Base-by-base conservation (phyloP, 2,888 invertebrate genomes). In the Harmothoe impar region DNA sequence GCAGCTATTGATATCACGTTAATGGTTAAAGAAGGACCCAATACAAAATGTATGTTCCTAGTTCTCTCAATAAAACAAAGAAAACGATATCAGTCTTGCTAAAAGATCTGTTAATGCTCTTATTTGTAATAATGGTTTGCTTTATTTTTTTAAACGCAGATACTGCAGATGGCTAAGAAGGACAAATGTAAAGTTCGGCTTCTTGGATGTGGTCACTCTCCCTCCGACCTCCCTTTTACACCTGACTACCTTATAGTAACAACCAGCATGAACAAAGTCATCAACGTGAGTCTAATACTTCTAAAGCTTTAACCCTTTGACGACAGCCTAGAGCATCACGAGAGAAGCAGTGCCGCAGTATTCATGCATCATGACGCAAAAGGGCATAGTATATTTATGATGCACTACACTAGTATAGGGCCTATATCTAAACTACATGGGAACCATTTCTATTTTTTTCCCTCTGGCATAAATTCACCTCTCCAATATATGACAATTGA, bases 201-300 rank as follows among this genome's bases (percentile, higher is more conserved):
- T 17, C 94, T 95, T 31, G 96, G 96, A n/a, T 92, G 93, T 90
- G 95, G 95, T 15, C 95, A 95, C 91, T 96, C 96, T 10, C 95
- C 95, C 0, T 95, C 95, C 0, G 95, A 95, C 89, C 92, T 96
- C 12, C 94, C 94, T 0, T 96, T 94, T 92, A 95, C 96, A 10
- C 90, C 92, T 78, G 95, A 94, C 91, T 95, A 94, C 91, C 93
- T 96, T 94, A 93, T 96, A 86, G 93, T 93, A 52, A 90, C 95
- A 89, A 93, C 92, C 33, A 91, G 93, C 72, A 94, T 95, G 89
- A 94, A 95, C 91, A 93, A 93, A 91, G 92, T 96, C 5, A 35
- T 95, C 12, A 90, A 94, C 92, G 94, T 95, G 85, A 92, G 92
- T 89, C n/a, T 20, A 62, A 43, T 43, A 43, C 43, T 62, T 62